These are phyloP conservation scores for Isotomurus palustris DNA, from an alignment of 2,888 invertebrate genomes.

Conservation along the genomic window DNA sequence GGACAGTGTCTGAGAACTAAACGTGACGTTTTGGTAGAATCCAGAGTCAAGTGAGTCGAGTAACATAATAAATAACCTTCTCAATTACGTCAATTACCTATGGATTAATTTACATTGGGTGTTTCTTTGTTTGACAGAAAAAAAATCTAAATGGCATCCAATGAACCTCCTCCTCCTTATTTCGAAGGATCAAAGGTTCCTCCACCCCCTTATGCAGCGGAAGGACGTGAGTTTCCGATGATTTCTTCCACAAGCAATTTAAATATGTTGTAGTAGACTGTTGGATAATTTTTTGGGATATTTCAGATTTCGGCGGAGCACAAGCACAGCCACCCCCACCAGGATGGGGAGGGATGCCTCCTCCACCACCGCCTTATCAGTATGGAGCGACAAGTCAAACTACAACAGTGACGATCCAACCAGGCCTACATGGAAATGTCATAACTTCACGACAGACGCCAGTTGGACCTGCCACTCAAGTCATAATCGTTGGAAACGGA, in stretches of 20 bases:
- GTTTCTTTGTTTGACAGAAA: no score
- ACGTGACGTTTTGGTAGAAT: no score
- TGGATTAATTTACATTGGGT: no score
- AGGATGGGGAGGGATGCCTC: conserved; percentile 6
- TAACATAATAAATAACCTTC: no score
- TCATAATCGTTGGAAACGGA: background rate
- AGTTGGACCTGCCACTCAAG: background rate
- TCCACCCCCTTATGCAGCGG: background rate
- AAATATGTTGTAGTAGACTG: background rate
- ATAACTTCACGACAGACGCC: no score
- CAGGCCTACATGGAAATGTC: background rate
- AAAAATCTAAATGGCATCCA: no score
- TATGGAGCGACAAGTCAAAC: conserved; percentile 1
- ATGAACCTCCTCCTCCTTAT: no score
- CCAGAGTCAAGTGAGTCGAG: no score
- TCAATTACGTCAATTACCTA: no score
- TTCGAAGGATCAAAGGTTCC: background rate
- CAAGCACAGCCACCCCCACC: background rate
- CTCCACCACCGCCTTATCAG: conserved; percentile 10
- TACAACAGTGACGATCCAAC: background rate
- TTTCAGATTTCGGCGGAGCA: background rate
- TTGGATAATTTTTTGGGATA: background rate
- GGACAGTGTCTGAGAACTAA: no score
- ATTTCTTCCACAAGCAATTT: background rate
- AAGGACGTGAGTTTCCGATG: no score